Percentiles rank a stretch among this genome's conserved stretches.
phyloP scores from a whole-genome alignment of 2,113 vertebrate genomes.

The Ictalurus furcatus region DNA sequence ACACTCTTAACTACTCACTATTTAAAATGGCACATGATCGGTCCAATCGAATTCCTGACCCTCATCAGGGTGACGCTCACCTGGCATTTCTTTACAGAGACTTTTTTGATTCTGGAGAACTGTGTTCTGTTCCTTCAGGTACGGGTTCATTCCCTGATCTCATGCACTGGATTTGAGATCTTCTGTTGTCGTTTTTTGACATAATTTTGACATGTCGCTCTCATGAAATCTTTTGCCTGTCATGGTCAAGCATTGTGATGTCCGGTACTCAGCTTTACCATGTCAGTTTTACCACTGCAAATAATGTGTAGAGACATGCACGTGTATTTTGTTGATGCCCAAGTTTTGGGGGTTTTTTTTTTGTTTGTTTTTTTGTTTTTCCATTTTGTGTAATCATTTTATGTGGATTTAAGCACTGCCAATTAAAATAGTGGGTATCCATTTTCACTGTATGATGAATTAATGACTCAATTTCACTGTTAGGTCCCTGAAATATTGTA shows the following conservation, averaged over 20 bases:
- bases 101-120: constrained; percentile 4
- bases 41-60: constrained; percentile 19
- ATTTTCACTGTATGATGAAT: constrained; percentile 65
- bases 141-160: constrained; percentile 51
- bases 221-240: constrained; percentile 7
- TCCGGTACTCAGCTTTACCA: neutral
- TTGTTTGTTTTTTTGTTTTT: neutral
- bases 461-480: constrained; percentile 78
- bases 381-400: constrained; percentile 46
- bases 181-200: constrained; percentile 8
- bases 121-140: constrained; percentile 45
- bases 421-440: constrained; percentile 75
- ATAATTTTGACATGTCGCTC: neutral
- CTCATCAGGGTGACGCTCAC: constrained; percentile 31
- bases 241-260: constrained; percentile 58
- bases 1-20: constrained; percentile 51
- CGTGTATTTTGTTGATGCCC: neutral
- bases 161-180: constrained; percentile 47
- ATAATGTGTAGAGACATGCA: constrained; percentile 26
- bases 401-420: constrained; percentile 81
- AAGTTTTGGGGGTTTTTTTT: no score
- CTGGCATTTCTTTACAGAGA: constrained; percentile 29
- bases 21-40: constrained; percentile 51
- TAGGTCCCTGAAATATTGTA: constrained; percentile 89
- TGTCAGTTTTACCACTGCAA: constrained; percentile 15